Base-by-base conservation (phyloP, 2,888 invertebrate genomes). In the Ichneumon xanthorius region DNA sequence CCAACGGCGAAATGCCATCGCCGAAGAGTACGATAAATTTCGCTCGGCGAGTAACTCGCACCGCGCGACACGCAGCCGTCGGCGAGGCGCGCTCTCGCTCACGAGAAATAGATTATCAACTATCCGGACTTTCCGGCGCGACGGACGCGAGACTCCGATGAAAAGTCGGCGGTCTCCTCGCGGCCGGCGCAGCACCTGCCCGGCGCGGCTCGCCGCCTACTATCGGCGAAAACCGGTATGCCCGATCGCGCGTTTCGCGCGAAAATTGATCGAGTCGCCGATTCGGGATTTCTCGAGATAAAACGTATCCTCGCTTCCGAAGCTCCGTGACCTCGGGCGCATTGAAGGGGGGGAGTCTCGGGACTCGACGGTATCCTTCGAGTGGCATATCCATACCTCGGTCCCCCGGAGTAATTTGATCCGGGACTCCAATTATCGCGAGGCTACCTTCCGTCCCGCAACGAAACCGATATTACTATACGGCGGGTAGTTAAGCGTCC, bases 361-460 rank as follows among this genome's bases (percentile, higher is more conserved):
- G 33, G 33, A n/a, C 33, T 2, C n/a, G 61, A 63, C 6, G 33
- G 45, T 82, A 75, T 85, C 76, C 85, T 76, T 71, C 70, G 71
- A 48, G 70, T 75, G 55, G 75, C 53, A 30, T 61, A 45, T 58
- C 50, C 26, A 70, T 26, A 22, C 45, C 22, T 63, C 48, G 79
- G 22, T 67, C 67, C 79, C 50, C 82, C 33, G 50, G 50, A 82
- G 85, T 85, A 85, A 85, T 85, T 85, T 82, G 85, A 85, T 85
- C 82, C 79, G 79, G 82, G 82, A 85, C 85, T 85, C 85, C 85
- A 82, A 85, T 85, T 85, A 85, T 85, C 85, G 63, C 82, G 78
- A 79, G 82, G 85, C 79, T 82, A 82, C 79, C 53, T 14, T 61
- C 33, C 48, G 76, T 65, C 67, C 58, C 50, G 73, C 79, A 53